Evolutionary conservation across 1,140 invertebrate genomes (phyloP).

Genomic region (Heterodera carotae): DNA sequence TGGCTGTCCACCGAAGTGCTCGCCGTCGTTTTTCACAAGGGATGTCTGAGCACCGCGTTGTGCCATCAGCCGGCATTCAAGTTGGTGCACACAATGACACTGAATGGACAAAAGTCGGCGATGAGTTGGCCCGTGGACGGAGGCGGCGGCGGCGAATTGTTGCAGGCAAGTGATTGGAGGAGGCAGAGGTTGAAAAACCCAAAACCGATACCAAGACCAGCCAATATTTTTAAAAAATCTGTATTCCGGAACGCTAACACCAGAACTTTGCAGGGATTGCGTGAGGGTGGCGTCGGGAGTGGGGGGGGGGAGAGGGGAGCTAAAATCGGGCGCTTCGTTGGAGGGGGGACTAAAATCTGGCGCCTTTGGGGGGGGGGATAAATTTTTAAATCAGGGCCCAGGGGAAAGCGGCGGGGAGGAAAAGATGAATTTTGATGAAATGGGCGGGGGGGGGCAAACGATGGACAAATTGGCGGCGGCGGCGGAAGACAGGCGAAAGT

Average conservation of each 20-base stretch:
- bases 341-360: too few relatives aligned
- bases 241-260: too few relatives aligned
- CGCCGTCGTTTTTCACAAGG: constrained; percentile 39
- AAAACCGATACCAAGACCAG: too few relatives aligned
- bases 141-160: background rate
- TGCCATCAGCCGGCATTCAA: constrained; percentile 42
- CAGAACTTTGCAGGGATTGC: too few relatives aligned
- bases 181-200: too few relatives aligned
- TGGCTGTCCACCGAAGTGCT: constrained; percentile 41
- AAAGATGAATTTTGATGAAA: background rate
- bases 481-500: background rate
- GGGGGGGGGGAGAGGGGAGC: too few relatives aligned
- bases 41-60: constrained; percentile 42
- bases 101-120: constrained; percentile 33
- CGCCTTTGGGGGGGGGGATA: too few relatives aligned
- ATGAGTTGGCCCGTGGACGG: constrained; percentile 42
- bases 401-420: too few relatives aligned
- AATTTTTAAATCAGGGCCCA: too few relatives aligned
- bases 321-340: too few relatives aligned
- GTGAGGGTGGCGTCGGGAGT: too few relatives aligned
- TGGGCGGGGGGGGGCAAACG: background rate
- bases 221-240: too few relatives aligned
- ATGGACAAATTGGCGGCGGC: background rate
- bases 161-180: background rate
- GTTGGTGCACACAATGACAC: constrained; percentile 36